phyloP scores from a whole-genome alignment of 2,888 invertebrate genomes.

The Ophion ventricosus region DNA sequence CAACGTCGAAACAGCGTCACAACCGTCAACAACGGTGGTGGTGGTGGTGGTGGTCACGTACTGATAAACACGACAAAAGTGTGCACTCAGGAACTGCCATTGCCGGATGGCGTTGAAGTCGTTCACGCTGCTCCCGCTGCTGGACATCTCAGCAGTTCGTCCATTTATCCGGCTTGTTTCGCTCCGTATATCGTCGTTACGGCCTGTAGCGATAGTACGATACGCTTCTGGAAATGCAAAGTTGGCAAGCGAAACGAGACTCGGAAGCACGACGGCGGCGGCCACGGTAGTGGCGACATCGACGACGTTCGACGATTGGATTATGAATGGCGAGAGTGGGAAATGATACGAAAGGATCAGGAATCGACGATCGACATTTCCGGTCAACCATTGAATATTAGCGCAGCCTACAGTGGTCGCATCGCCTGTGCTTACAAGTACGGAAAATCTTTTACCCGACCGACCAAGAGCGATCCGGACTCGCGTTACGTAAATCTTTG shows the following conservation, averaged over 20 bases:
- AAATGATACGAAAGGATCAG: constrained; percentile 90
- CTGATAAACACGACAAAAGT: constrained; percentile 96
- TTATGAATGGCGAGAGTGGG: constrained; percentile 95
- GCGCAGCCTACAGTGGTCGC: constrained; percentile 98
- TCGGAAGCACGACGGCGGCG: not conserved
- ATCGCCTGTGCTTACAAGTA: constrained; percentile 99
- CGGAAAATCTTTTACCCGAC: constrained; percentile 94
- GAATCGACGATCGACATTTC: constrained; percentile 88
- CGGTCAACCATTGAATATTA: constrained; percentile 95
- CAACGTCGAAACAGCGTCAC: constrained; percentile 73
- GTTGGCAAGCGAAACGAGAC: constrained; percentile 85
- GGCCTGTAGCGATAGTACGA: constrained; percentile 96
- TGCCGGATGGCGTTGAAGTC: constrained; percentile 95
- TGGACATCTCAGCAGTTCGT: constrained; percentile 98
- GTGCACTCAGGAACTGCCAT: constrained; percentile 93
- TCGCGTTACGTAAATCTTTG: constrained; percentile 95
- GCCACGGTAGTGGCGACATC: constrained; percentile 56
- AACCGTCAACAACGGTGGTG: not conserved
- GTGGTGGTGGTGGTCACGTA: constrained; percentile 85
- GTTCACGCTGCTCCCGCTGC: constrained; percentile 97
- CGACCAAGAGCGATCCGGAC: constrained; percentile 89
- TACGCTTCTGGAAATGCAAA: constrained; percentile 94
- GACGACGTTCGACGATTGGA: constrained; percentile 77
- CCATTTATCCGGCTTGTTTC: constrained; percentile 99
- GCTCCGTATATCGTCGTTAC: constrained; percentile 98